Base-by-base conservation (phyloP, 2,888 invertebrate genomes). In the Phytoseiulus persimilis region DNA sequence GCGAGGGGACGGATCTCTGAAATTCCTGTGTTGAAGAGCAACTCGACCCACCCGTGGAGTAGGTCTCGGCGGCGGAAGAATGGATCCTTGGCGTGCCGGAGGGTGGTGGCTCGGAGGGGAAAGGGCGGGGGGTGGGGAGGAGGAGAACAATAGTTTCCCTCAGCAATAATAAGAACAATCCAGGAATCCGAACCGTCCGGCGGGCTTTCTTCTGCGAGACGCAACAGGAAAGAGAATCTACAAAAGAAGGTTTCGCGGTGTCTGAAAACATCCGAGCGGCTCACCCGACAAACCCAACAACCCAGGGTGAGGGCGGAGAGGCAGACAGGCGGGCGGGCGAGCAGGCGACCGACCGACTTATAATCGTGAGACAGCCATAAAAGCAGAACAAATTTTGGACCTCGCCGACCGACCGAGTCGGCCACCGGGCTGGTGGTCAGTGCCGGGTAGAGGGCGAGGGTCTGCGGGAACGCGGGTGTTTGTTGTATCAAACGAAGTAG, bases 401-500 rank as follows among this genome's bases (percentile, higher is more conserved):
- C 11, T 23, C 65, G 65, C 65, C 18, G 65, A 65, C 65, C 65
- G 5, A 65, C 65, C 18, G 65, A 9, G 14, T 65, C 46, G 46
- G 14, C 65, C 18, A 65, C 11, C 65, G 11, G 65, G 18, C 65
- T 1, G 65, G 65, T 6, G 18, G 65, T 3, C 5, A 23, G 65
- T 2, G 5, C 65, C 18, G 65, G 18, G 65, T 65, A 23, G 65
- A 14, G 11, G 28, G 65, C 65, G 65, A 6, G 2, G 65, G 65
- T 28, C 65, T 65, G 14, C 18, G 39, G 39, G 39, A 39, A 14
- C 1, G 23, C 28, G 65, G 65, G 65, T 65, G 65, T 65, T 65
- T 65, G 65, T 65, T 65, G 65, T 65, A 65, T 65, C 65, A 65
- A 65, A 65, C 65, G 65, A 65, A 65, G 65, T 65, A 65, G 65